Base-by-base conservation (phyloP, 2,888 invertebrate genomes). In the Cremastinae sp. region DNA sequence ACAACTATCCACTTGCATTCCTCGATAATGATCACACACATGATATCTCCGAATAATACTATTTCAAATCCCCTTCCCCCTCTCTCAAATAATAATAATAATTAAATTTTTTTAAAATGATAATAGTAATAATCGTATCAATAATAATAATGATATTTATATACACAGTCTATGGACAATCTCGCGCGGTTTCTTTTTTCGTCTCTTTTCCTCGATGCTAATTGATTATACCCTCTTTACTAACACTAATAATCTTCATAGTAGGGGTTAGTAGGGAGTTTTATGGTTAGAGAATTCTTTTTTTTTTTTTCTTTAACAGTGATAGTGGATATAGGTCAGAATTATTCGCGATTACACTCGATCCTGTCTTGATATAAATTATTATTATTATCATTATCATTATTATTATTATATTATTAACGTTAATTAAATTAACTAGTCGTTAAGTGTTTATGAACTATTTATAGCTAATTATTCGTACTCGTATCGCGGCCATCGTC, bases 161-260 rank as follows among this genome's bases (percentile, higher is more conserved):
- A 78, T 85, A 68, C 85, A 86, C 85, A 86, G 77, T 69, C 79
- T 86, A 85, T 86, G 82, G 83, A 86, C 85, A 86, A 81, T 78
- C 71, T 77, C n/a, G 78, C 73, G 72, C 74, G 79, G 59, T 72
- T 56, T 7, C 43, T 18, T 54, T 18, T 41, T 72, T 74, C 58
- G 70, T 75, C 74, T 70, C 73, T 83, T 78, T 79, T 79, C 68
- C 70, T 79, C 78, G 71, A 82, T 84, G 28, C 68, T 78, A 64
- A 75, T 65, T 69, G 68, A 78, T 78, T 70, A 83, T 80, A 82
- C 79, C 80, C 80, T 79, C n/a, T 80, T 58, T 20, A 8, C 68
- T 58, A 75, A 72, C 66, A 66, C 66, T 66, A 72, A 75, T 75
- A 75, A n/a, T 75, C 54, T 51, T 61, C 68, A 62, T 72, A 75